Percentiles rank a stretch among this genome's conserved stretches.
phyloP scores from a whole-genome alignment of 2,113 vertebrate species.

The Ornithorhynchus anatinus region DNA sequence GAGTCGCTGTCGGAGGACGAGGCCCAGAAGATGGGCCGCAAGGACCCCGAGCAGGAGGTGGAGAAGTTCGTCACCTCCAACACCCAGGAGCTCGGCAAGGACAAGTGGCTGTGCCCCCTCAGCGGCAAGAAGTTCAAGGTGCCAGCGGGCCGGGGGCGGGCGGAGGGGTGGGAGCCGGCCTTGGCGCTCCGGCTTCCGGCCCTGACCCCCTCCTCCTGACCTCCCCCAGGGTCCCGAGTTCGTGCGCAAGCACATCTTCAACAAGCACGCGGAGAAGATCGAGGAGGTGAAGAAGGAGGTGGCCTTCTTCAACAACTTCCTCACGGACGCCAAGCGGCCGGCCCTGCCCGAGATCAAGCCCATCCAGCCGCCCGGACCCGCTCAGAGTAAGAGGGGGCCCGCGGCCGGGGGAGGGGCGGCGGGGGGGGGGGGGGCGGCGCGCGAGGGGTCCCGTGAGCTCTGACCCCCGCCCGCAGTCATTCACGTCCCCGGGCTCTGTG shows the following conservation, averaged over 20 bases:
- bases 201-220: background rate
- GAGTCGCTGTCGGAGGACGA: slow-evolving; percentile 89
- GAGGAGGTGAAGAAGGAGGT: slow-evolving; percentile 94
- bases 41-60: slow-evolving; percentile 89
- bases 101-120: slow-evolving; percentile 94
- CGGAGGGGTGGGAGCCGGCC: background rate
- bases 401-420: background rate
- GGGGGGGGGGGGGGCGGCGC: too few relatives aligned
- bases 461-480: background rate
- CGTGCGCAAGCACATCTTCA: slow-evolving; percentile 92
- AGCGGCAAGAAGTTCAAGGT: slow-evolving; percentile 97
- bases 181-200: slow-evolving; percentile 87
- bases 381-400: slow-evolving; percentile 73
- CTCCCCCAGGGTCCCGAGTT: slow-evolving; percentile 86
- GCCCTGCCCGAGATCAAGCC: slow-evolving; percentile 87
- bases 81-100: slow-evolving; percentile 93
- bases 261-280: slow-evolving; percentile 92
- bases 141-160: background rate
- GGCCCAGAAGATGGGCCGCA: slow-evolving; percentile 87
- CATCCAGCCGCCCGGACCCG: slow-evolving; percentile 80
- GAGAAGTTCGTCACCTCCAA: slow-evolving; percentile 92
- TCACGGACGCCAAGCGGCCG: slow-evolving; percentile 89
- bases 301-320: slow-evolving; percentile 89
- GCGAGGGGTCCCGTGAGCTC: background rate
- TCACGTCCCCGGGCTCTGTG: slow-evolving; percentile 34